Evolutionary conservation across 1,140 invertebrate species (phyloP), one percentile per base, ranked within the genome.

Genomic region (Argopecten irradians): DNA sequence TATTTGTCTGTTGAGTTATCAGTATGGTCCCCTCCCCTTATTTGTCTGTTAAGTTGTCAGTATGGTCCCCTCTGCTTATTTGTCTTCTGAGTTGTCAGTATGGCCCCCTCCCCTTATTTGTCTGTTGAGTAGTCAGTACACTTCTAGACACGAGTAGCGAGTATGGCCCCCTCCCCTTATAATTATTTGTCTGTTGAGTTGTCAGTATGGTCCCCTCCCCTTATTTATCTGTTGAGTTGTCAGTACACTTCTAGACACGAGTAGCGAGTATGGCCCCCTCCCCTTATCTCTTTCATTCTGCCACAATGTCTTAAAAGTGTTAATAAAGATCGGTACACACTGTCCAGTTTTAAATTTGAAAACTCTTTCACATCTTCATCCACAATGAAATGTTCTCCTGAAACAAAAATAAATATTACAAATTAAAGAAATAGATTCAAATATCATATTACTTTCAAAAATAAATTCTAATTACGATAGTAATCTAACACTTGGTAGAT

Each of bases 221-320:
- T n/a, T n/a, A n/a, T n/a, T n/a, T n/a, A n/a, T n/a, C n/a, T n/a
- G n/a, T n/a, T n/a, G n/a, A n/a, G n/a, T n/a, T n/a, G n/a, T 93
- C 87, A 93, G 86, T 92, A 93, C 8, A 90, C 86, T 28, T 92
- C 90, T 3, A 93, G 84, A 83, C 88, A 87, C 7, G 91, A 92
- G 90, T 93, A 95, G 87, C 94, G 88, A 0, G 92, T 91, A 22
- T 92, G 88, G 33, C 91, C 88, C 35, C 92, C 92, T 22, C 93
- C 93, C 32, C 94, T 84, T 7, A 95, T 92, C 88, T 95, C 94
- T 84, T 90, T 92, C 46, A 94, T 90, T 22, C 94, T 86, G 16
- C 93, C 92, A 90, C 93, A 94, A 82, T 95, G 94, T 83, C 94
- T 83, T 14, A 95, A 89, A n/a, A 95, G 92, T 13, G 93, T 94